Base-by-base conservation (phyloP, 2,113 vertebrate species). In the Madoqua kirkii region DNA sequence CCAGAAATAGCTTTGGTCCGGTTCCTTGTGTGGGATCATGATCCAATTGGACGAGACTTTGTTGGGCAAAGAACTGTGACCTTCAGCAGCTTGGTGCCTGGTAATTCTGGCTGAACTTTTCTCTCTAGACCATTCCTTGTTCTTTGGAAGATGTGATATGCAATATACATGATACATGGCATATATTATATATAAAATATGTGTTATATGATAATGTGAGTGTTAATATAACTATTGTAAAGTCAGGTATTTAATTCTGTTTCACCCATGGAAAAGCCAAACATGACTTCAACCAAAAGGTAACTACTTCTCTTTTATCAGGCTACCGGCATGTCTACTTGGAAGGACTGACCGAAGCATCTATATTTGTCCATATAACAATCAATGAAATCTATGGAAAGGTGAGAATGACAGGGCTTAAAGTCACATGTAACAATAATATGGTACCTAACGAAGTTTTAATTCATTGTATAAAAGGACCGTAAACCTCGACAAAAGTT, bases 21-120 rank as follows among this genome's bases (percentile, higher is more conserved):
- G 3, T 99, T 99, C 97, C 99, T 99, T 0, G 99, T 99, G 31
- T 99, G 99, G 99, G 99, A 99, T 98, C 99, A 99, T 1, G 99
- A 99, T 93, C 99, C 99, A 1, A 99, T 99, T 16, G 99, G 99
- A 91, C 98, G 99, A 84, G 99, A 99, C 98, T 99, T 99, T 0
- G 99, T 99, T 96, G 99, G 99, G 60, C 99, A 99, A 98, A 99
- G 99, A 97, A 99, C 99, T 0, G 99, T 99, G 94, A 99, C 99
- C 93, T 99, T 99, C 84, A 99, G 98, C 99, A 99, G 99, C 98
- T 98, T 99, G 21, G 99, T 99, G 98, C 99, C 99, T 84, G 99
- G 99, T 99, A 54, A 98, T 99, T 98, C 36, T n/a, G 60, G 13
- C 27, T 43, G 19, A 43, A 19, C 31, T 91, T 84, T 83, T 31